phyloP scores from a whole-genome alignment of 2,888 invertebrate species.

The Lacanobia wlatinum region DNA sequence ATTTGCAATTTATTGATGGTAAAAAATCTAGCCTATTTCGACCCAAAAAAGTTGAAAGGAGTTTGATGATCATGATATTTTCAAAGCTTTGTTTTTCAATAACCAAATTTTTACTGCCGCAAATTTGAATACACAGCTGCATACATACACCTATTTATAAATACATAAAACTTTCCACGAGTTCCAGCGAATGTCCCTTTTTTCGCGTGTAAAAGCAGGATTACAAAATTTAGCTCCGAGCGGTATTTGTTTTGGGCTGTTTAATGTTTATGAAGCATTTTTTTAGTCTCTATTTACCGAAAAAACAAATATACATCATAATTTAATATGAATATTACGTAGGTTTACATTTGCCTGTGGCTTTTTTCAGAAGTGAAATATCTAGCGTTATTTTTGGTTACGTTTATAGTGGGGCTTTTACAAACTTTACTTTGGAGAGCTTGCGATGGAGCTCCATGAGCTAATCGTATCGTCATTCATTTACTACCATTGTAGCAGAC shows the following conservation, averaged over 20 bases:
- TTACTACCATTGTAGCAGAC: no score
- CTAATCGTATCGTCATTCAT: no score
- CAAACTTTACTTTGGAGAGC: neutral
- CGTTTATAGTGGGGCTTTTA: neutral
- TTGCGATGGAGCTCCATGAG: neutral
- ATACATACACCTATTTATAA: neutral
- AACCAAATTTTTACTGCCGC: no score
- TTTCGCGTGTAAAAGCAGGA: slow-evolving; percentile 44
- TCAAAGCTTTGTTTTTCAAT: no score
- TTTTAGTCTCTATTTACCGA: slow-evolving; percentile 42
- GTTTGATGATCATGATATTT: no score
- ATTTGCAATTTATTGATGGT: no score
- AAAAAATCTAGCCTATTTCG: no score
- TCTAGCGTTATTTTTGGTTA: neutral
- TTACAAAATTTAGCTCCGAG: slow-evolving; percentile 48
- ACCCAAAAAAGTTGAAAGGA: no score
- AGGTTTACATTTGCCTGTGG: neutral
- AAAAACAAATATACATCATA: slow-evolving; percentile 41
- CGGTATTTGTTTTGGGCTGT: slow-evolving; percentile 53
- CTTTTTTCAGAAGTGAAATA: neutral
- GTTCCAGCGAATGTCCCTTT: slow-evolving; percentile 16
- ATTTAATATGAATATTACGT: slow-evolving; percentile 23
- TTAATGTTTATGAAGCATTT: slow-evolving; percentile 44
- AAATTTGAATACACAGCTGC: no score
- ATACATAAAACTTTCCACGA: slow-evolving; percentile 22